phyloP scores from a whole-genome alignment of 92 coral and sea anemone genomes.

The Diadumene lineata region DNA sequence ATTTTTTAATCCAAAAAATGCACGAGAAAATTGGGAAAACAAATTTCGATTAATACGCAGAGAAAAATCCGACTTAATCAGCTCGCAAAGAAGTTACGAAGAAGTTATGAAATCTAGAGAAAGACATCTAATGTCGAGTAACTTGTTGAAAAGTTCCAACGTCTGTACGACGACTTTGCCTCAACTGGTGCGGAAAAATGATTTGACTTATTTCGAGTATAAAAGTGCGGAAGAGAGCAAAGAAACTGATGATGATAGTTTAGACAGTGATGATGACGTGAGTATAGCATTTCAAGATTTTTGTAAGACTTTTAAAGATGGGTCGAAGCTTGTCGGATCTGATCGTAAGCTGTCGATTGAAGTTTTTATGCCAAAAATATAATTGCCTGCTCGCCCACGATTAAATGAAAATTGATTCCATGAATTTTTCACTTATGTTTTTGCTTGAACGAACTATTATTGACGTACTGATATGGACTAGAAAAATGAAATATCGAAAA shows the following conservation, averaged over 20 bases:
- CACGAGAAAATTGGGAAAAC: constrained; percentile 30
- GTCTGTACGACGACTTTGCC: neutral
- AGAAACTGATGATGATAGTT: neutral
- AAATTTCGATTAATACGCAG: neutral
- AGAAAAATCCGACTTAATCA: constrained; percentile 7
- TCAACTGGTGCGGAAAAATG: constrained; percentile 6
- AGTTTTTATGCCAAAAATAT: constrained; percentile 45
- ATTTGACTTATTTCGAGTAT: constrained; percentile 22
- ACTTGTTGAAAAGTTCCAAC: constrained; percentile 6
- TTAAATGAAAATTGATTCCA: too few relatives aligned
- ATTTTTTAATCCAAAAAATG: constrained; percentile 3
- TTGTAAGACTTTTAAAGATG: constrained; percentile 30
- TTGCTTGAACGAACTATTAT: too few relatives aligned
- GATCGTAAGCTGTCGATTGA: constrained; percentile 32
- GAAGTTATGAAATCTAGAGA: constrained; percentile 24
- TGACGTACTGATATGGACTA: too few relatives aligned
- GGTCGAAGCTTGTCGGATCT: constrained; percentile 28
- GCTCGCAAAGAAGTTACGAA: constrained; percentile 23
- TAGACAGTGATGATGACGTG: neutral
- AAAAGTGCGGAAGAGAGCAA: constrained; percentile 9
- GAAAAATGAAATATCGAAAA: too few relatives aligned
- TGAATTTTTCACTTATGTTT: too few relatives aligned
- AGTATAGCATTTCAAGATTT: neutral
- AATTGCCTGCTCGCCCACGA: too few relatives aligned
- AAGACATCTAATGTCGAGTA: constrained; percentile 18